Conservation (phyloP, 2,888 invertebrate species). For the Bellardia bayeri region DNA sequence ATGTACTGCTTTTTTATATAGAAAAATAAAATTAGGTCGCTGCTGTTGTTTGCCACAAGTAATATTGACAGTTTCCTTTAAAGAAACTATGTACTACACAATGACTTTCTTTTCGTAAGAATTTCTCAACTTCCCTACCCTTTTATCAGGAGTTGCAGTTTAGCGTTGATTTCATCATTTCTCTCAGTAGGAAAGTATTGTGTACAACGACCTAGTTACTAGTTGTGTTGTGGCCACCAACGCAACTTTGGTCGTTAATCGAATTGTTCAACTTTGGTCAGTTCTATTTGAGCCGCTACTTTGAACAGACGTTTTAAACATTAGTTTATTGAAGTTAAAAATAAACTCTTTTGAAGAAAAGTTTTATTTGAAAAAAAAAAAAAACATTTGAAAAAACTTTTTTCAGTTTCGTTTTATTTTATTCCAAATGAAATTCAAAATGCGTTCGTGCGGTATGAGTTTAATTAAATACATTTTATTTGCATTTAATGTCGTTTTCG, state of each 20-base stretch:
- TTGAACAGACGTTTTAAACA: slow-evolving; percentile 76
- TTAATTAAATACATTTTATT: slow-evolving; percentile 87
- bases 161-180: slow-evolving; percentile 22
- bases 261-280: slow-evolving; percentile 78
- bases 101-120: slow-evolving; percentile 38
- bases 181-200: slow-evolving; percentile 9
- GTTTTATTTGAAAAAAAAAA: background rate
- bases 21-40: slow-evolving; percentile 46
- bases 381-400: background rate
- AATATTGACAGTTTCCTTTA: slow-evolving; percentile 60
- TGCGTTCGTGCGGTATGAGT: slow-evolving; percentile 85
- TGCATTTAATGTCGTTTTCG: slow-evolving; percentile 87
- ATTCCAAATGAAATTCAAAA: slow-evolving; percentile 78
- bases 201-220: slow-evolving; percentile 73
- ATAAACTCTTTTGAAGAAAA: slow-evolving; percentile 33
- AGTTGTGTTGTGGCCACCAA: slow-evolving; percentile 77
- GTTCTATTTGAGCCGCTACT: slow-evolving; percentile 78
- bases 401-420: background rate
- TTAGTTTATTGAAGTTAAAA: slow-evolving; percentile 15
- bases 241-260: slow-evolving; percentile 74
- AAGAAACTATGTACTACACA: slow-evolving; percentile 35
- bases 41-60: slow-evolving; percentile 19
- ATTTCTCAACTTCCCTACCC: slow-evolving; percentile 48
- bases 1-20: background rate
- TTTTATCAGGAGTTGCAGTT: slow-evolving; percentile 22